These are phyloP conservation scores for Aradophagus sp. DNA, from an alignment of 1,140 invertebrate genomes.

Conservation along the genomic window DNA sequence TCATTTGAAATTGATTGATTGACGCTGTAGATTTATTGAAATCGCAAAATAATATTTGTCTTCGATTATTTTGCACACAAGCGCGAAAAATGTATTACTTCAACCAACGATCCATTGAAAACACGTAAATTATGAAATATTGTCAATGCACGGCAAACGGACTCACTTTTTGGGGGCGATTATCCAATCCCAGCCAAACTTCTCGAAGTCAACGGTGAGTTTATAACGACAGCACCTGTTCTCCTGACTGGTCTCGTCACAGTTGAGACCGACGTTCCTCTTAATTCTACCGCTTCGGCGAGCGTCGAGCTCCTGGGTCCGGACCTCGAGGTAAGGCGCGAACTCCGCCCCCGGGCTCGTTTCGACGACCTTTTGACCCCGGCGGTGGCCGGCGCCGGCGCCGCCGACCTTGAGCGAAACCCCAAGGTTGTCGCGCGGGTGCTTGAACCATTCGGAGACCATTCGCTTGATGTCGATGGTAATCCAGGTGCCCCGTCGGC, in stretches of 20 bases:
- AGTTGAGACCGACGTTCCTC: slow-evolving; percentile 85
- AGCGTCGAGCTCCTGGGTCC: slow-evolving; percentile 86
- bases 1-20: too few species aligned
- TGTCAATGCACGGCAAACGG: too few species aligned
- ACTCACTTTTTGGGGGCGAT: slow-evolving; percentile 90
- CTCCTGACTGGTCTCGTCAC: slow-evolving; percentile 85
- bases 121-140: too few species aligned
- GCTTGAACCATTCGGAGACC: slow-evolving; percentile 84
- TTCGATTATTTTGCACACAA: too few species aligned
- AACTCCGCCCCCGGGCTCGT: slow-evolving; percentile 70
- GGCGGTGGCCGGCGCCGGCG: slow-evolving; percentile 56
- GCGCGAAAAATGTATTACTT: too few species aligned
- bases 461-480: slow-evolving; percentile 85
- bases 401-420: slow-evolving; percentile 80
- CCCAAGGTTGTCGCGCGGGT: slow-evolving; percentile 82
- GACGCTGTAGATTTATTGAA: too few species aligned
- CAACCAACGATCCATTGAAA: too few species aligned
- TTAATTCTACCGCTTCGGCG: slow-evolving; percentile 79
- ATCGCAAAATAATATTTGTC: too few species aligned
- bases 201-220: slow-evolving; percentile 95
- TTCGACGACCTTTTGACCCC: slow-evolving; percentile 66
- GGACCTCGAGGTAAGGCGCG: slow-evolving; percentile 80
- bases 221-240: slow-evolving; percentile 91
- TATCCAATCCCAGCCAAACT: slow-evolving; percentile 99
- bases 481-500: slow-evolving; percentile 80